A percentile compares a stretch with the other conserved stretches of the same genome.
Conservation (phyloP, 2,888 invertebrate genomes). For the Cactoblastis cactorum region DNA sequence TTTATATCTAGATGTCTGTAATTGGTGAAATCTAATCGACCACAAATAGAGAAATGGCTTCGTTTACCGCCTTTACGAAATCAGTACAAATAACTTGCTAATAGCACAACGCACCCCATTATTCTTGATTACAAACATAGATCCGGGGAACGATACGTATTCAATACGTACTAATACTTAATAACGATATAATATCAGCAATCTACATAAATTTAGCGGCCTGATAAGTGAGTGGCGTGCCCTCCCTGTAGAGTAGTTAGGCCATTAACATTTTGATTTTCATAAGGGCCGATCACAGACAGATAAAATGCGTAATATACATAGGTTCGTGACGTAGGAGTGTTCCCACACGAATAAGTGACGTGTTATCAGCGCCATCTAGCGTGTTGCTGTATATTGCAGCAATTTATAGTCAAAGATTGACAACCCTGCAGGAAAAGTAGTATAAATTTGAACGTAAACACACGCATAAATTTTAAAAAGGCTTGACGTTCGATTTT, state of each 20-base stretch:
- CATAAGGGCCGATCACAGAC: conserved; percentile 44
- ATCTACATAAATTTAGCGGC: conserved; percentile 33
- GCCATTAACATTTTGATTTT: conserved; percentile 57
- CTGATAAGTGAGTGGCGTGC: conserved; percentile 37
- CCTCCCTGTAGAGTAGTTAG: conserved; percentile 25
- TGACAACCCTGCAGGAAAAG: conserved; percentile 28
- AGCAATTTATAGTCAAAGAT: conserved; percentile 21
- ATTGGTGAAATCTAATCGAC: background rate
- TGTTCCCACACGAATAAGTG: conserved; percentile 43
- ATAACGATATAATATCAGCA: conserved; percentile 28
- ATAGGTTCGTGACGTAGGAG: conserved; percentile 31
- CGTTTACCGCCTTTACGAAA: background rate
- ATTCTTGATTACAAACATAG: conserved; percentile 6
- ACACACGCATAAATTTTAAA: background rate
- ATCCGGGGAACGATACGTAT: conserved; percentile 6
- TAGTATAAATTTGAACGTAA: background rate
- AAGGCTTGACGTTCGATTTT: background rate
- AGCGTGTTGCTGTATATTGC: conserved; percentile 36
- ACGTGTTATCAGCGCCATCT: conserved; percentile 38
- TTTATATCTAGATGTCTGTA: too few relatives aligned
- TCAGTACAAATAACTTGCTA: background rate
- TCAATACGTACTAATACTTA: conserved; percentile 21
- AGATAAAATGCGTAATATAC: conserved; percentile 41
- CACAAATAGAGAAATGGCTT: background rate
- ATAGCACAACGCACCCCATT: background rate